A percentile compares a stretch with the other conserved stretches of the same genome.
Conservation (phyloP, 30 jellyfish, hydroid and myxozoan genomes). For the Aurelia sp. region DNA sequence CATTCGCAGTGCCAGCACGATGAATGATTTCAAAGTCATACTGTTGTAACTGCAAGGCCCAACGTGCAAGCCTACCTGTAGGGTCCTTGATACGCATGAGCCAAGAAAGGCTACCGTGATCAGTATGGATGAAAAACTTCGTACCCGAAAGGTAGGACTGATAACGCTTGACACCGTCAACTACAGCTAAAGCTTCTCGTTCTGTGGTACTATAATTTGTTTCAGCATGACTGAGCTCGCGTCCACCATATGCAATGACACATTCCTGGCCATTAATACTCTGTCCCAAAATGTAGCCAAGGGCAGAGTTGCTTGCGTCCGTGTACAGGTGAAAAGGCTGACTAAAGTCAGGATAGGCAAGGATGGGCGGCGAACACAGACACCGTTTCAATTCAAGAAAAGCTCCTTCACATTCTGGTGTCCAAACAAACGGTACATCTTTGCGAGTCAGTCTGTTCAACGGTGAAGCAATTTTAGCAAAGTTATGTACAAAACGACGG, state of each 20-base stretch:
- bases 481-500: constrained; percentile 44
- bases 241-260: constrained; percentile 54
- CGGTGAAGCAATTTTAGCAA: constrained; percentile 10
- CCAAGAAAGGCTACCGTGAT: constrained; percentile 43
- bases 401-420: constrained; percentile 12
- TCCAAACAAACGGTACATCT: no score
- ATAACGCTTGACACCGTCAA: constrained; percentile 48
- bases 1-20: constrained; percentile 40
- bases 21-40: constrained; percentile 58
- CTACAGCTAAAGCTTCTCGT: constrained; percentile 65
- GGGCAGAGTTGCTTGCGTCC: constrained; percentile 62
- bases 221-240: constrained; percentile 43
- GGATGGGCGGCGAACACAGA: constrained; percentile 54
- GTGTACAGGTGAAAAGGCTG: constrained; percentile 44
- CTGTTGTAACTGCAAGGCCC: constrained; percentile 60
- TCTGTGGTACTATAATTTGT: constrained; percentile 51
- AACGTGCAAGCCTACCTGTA: constrained; percentile 58
- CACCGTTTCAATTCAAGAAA: constrained; percentile 11
- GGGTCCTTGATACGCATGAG: constrained; percentile 50
- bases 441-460: no score
- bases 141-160: constrained; percentile 28
- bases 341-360: constrained; percentile 44
- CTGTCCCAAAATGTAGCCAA: constrained; percentile 59
- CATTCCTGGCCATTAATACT: constrained; percentile 12
- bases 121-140: constrained; percentile 4